phyloP scores from a whole-genome alignment of 2,888 invertebrate species.

The Galerucella pusilla region DNA sequence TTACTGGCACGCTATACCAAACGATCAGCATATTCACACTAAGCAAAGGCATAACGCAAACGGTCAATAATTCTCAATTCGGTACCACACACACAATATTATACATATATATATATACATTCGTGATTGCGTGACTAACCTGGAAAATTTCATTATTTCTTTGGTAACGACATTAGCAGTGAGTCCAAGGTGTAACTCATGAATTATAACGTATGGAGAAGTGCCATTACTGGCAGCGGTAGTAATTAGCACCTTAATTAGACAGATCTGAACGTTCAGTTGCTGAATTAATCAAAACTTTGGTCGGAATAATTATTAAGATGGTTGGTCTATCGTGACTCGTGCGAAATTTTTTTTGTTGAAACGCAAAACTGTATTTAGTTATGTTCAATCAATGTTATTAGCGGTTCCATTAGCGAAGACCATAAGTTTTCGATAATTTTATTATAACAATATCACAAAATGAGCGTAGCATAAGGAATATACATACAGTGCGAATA shows the following conservation, averaged over 20 bases:
- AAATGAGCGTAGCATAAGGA: too few relatives aligned
- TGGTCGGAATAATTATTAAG: neutral
- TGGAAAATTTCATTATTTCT: conserved; percentile 37
- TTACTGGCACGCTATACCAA: conserved; percentile 9
- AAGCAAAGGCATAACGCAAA: neutral
- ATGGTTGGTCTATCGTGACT: conserved; percentile 5
- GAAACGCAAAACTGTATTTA: neutral
- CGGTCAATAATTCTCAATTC: conserved; percentile 15
- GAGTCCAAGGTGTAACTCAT: conserved; percentile 33
- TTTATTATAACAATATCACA: too few relatives aligned
- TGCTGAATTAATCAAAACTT: conserved; percentile 28
- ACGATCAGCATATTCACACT: conserved; percentile 5
- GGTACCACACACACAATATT: conserved; percentile 3
- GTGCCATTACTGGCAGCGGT: conserved; percentile 22
- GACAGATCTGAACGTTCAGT: conserved; percentile 27
- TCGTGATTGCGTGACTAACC: conserved; percentile 34
- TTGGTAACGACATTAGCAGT: conserved; percentile 32
- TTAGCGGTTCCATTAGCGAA: neutral
- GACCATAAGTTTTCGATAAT: too few relatives aligned
- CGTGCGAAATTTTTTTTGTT: neutral
- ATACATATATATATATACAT: neutral
- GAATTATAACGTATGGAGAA: conserved; percentile 29
- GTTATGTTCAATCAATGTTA: neutral
- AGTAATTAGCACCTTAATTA: conserved; percentile 33
- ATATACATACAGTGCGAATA: too few relatives aligned